Conservation (phyloP, 2,113 vertebrate genomes). For the Anser brachyrhynchus region DNA sequence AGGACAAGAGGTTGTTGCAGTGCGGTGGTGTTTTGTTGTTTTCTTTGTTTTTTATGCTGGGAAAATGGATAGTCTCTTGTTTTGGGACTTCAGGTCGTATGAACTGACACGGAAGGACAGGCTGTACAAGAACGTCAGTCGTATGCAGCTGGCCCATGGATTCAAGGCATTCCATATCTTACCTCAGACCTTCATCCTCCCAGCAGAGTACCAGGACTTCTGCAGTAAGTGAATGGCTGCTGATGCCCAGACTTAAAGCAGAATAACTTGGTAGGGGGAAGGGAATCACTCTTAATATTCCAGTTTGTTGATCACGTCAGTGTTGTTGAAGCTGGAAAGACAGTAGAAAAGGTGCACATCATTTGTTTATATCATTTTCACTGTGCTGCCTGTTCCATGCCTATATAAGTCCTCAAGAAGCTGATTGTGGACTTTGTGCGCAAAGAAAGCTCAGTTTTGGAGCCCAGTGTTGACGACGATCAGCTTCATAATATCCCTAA, state of each 20-base stretch:
- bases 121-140: constrained; percentile 94
- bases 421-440: not conserved
- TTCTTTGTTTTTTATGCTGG: not conserved
- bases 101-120: constrained; percentile 97
- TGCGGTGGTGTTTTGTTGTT: not conserved
- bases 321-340: not conserved
- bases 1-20: not conserved
- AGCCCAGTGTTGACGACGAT: not conserved
- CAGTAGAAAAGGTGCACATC: not conserved
- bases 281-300: not conserved
- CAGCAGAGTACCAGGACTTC: constrained; percentile 93
- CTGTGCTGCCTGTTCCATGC: not conserved
- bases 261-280: not conserved
- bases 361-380: not conserved
- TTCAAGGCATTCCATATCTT: constrained; percentile 94
- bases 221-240: constrained; percentile 85
- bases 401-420: not conserved
- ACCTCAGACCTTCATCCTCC: constrained; percentile 94
- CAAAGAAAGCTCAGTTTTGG: no score
- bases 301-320: not conserved
- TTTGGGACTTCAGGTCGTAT: constrained; percentile 84
- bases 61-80: not conserved
- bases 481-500: not conserved
- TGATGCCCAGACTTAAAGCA: not conserved
- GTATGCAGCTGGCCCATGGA: constrained; percentile 92